Conservation (phyloP, 1,140 invertebrate species). For the Cephus cinctus region DNA sequence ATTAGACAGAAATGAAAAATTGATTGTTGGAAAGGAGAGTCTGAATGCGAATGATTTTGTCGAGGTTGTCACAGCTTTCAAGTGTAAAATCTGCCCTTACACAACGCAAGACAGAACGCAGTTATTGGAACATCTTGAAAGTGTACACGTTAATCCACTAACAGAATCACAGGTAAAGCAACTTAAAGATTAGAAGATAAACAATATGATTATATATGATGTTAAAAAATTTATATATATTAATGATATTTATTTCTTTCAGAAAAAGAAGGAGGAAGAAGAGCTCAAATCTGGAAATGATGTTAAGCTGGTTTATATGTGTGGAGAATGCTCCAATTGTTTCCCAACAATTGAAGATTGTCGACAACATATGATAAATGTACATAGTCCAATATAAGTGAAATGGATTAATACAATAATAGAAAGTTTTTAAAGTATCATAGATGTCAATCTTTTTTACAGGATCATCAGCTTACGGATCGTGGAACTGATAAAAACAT, state of each 20-base stretch:
- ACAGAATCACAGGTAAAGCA: slow-evolving; percentile 13
- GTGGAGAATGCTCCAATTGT: slow-evolving; percentile 53
- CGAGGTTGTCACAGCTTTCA: slow-evolving; percentile 46
- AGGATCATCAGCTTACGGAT: slow-evolving; percentile 42
- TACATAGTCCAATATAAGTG: slow-evolving; percentile 33
- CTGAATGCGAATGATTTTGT: slow-evolving; percentile 43
- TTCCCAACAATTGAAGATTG: slow-evolving; percentile 55
- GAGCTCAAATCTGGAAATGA: slow-evolving; percentile 20
- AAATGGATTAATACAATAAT: slow-evolving; percentile 5
- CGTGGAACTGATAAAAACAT: slow-evolving; percentile 22
- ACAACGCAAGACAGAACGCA: slow-evolving; percentile 41
- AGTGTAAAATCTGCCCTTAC: slow-evolving; percentile 48
- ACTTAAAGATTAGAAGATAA: neutral
- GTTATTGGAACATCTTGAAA: slow-evolving; percentile 42
- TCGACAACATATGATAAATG: slow-evolving; percentile 56
- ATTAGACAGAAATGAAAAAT: slow-evolving; percentile 17
- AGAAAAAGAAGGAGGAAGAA: slow-evolving; percentile 28
- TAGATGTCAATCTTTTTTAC: slow-evolving; percentile 7
- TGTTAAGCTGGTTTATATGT: slow-evolving; percentile 49
- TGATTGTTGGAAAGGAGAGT: slow-evolving; percentile 25
- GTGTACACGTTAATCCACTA: slow-evolving; percentile 36
- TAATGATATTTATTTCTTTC: slow-evolving; percentile 7
- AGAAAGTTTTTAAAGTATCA: neutral
- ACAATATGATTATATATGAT: neutral
- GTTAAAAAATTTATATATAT: slow-evolving; percentile 1